phyloP scores from a whole-genome alignment of 2,113 vertebrate genomes.

The Ictalurus punctatus region DNA sequence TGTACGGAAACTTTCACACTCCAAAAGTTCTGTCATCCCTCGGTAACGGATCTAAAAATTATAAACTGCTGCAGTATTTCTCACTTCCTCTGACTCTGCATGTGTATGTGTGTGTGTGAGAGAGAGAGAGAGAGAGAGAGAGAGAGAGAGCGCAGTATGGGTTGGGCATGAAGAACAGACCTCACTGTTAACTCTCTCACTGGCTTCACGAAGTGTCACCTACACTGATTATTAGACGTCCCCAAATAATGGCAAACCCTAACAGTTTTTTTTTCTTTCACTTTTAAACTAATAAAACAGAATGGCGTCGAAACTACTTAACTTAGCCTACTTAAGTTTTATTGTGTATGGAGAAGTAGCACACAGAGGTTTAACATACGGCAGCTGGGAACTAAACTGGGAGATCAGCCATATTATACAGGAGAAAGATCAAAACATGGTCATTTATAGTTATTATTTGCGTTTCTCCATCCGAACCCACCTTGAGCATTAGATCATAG shows the following conservation, averaged over 20 bases:
- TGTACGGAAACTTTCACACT: not conserved
- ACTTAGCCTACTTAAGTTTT: not conserved
- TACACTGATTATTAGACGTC: slow-evolving; percentile 52
- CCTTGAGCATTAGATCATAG: not conserved
- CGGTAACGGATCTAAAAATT: not conserved
- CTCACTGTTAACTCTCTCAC: slow-evolving; percentile 48
- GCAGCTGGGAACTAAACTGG: not conserved
- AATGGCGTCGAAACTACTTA: not conserved
- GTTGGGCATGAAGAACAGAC: slow-evolving; percentile 57
- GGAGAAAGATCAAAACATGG: not conserved
- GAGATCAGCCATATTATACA: not conserved
- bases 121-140: not conserved
- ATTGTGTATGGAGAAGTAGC: not conserved
- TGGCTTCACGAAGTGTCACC: slow-evolving; percentile 58
- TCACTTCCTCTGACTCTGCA: slow-evolving; percentile 48
- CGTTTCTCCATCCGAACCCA: not conserved
- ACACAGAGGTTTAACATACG: not conserved
- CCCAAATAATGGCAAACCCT: slow-evolving; percentile 43
- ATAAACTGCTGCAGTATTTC: not conserved
- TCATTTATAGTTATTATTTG: not conserved
- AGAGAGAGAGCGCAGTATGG: slow-evolving; percentile 34
- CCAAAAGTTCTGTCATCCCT: not conserved
- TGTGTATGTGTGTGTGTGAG: not conserved
- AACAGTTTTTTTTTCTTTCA: too few relatives aligned
- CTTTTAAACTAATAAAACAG: not conserved